These are phyloP conservation scores for Carlito syrichta DNA, from an alignment of 2,113 vertebrate genomes.

Conservation along the genomic window DNA sequence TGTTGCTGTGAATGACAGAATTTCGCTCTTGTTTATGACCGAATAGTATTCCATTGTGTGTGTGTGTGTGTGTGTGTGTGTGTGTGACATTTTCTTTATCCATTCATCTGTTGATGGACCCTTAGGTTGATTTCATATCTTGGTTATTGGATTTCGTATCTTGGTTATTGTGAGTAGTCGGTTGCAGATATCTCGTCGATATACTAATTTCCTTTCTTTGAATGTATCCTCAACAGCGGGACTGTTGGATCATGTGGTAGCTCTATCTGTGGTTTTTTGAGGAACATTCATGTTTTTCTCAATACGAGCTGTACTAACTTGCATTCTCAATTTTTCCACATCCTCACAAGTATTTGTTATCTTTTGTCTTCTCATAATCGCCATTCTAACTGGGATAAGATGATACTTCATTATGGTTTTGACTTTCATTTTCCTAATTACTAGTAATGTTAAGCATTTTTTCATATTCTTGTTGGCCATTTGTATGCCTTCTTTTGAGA, in stretches of 20 bases:
- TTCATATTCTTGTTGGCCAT: neutral
- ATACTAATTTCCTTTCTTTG: neutral
- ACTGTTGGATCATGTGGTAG: neutral
- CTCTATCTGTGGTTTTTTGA: neutral
- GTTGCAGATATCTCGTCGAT: neutral
- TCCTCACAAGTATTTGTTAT: neutral
- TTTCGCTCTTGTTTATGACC: neutral
- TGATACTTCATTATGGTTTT: neutral
- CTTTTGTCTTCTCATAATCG: neutral
- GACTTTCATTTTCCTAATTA: neutral
- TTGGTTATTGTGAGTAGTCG: neutral
- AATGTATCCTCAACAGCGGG: neutral
- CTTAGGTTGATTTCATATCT: neutral
- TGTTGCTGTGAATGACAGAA: neutral
- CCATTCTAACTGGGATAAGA: neutral
- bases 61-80: neutral
- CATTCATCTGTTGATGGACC: neutral
- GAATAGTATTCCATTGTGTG: neutral
- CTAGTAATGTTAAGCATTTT: neutral
- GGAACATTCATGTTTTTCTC: neutral
- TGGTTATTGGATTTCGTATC: neutral
- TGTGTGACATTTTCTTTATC: neutral
- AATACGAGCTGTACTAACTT: neutral
- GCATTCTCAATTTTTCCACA: neutral
- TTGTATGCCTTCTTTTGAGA: neutral